A percentile compares a stretch with the other conserved stretches of the same genome.
phyloP scores from a whole-genome alignment of 1,140 invertebrate genomes.

The Diorhabda sublineata region DNA sequence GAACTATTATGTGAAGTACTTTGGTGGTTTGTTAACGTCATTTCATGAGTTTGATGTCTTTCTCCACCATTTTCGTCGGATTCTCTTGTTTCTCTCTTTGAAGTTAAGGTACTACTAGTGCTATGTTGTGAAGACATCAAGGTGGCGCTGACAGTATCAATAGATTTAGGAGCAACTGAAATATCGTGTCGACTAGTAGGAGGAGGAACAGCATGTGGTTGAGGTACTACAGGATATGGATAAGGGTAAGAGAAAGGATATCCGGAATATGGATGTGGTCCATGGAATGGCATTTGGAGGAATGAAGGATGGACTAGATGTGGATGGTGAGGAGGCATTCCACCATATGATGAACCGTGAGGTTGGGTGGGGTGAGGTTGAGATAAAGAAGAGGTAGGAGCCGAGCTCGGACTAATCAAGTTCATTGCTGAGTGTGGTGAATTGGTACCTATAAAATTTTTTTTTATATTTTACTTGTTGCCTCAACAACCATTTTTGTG shows the following conservation, averaged over 20 bases:
- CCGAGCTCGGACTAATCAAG: conserved; percentile 57
- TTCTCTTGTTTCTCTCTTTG: conserved; percentile 56
- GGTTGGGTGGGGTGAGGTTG: conserved; percentile 65
- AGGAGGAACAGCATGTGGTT: conserved; percentile 67
- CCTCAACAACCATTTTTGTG: no score
- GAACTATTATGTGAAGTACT: conserved; percentile 57
- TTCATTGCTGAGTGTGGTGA: conserved; percentile 57
- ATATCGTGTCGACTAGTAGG: conserved; percentile 52
- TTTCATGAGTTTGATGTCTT: conserved; percentile 56
- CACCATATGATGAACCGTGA: conserved; percentile 45
- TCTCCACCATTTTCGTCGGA: conserved; percentile 46
- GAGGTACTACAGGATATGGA: conserved; percentile 63
- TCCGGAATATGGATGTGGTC: conserved; percentile 44
- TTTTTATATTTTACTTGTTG: no score
- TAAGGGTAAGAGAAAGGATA: conserved; percentile 57
- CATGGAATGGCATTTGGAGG: conserved; percentile 25
- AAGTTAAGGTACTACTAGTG: conserved; percentile 55
- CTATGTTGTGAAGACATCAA: conserved; percentile 66
- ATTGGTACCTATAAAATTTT: conserved; percentile 30
- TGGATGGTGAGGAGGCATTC: conserved; percentile 59
- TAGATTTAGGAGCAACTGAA: conserved; percentile 43
- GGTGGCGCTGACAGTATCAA: conserved; percentile 60
- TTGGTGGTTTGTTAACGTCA: conserved; percentile 59
- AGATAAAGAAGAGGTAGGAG: conserved; percentile 56
- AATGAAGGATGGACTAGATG: conserved; percentile 61